These are phyloP conservation scores for Ophion obscuratus DNA, from an alignment of 2,888 invertebrate species.

Conservation along the genomic window DNA sequence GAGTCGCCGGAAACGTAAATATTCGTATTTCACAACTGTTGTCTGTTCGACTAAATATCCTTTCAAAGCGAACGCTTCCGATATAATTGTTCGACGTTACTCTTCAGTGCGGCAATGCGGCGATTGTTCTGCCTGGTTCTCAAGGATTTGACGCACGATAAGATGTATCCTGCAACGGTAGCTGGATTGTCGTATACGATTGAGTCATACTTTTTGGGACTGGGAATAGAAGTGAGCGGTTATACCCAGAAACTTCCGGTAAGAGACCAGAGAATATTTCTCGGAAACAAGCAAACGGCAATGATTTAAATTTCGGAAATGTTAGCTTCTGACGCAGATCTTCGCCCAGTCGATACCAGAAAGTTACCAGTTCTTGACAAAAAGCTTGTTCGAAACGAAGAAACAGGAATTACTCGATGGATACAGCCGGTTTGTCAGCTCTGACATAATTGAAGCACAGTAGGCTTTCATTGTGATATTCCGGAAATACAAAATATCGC, in stretches of 20 bases:
- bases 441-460: neutral
- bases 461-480: neutral
- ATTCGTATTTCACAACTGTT: neutral
- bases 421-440: too few species aligned
- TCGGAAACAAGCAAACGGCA: too few species aligned
- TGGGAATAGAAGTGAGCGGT: slow-evolving; percentile 88
- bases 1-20: slow-evolving; percentile 85
- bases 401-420: too few species aligned
- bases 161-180: slow-evolving; percentile 89
- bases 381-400: too few species aligned
- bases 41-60: slow-evolving; percentile 61
- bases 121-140: slow-evolving; percentile 86
- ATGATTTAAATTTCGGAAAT: slow-evolving; percentile 86
- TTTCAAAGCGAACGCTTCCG: neutral
- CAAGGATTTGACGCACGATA: slow-evolving; percentile 87
- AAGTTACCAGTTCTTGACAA: slow-evolving; percentile 75
- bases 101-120: slow-evolving; percentile 85
- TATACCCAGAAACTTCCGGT: slow-evolving; percentile 90
- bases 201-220: slow-evolving; percentile 87
- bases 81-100: slow-evolving; percentile 16
- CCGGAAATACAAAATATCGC: neutral
- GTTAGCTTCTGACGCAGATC: slow-evolving; percentile 88
- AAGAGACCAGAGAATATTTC: slow-evolving; percentile 85
- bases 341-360: slow-evolving; percentile 88
- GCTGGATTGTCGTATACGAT: slow-evolving; percentile 88